Percentiles rank a stretch among this genome's conserved stretches.
Evolutionary conservation across 2,797 vertebrate species (phyloP).

Genomic region (Halcyon leucocephala): DNA sequence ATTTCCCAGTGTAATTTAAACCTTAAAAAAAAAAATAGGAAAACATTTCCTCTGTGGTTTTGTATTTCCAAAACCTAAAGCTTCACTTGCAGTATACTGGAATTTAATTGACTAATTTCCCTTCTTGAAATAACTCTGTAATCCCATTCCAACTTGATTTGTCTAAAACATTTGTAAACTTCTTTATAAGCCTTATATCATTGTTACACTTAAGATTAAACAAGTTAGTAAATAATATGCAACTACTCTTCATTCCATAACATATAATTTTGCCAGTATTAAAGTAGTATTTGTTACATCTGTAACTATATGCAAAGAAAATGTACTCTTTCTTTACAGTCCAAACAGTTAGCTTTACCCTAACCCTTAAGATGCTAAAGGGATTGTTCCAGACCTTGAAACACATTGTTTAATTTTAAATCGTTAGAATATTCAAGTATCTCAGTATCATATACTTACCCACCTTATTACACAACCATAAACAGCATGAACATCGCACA

Average conservation of each 20-base stretch:
- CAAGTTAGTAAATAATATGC: background rate
- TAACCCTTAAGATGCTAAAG: background rate
- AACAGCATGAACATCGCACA: background rate
- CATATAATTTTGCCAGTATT: background rate
- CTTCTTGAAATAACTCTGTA: background rate
- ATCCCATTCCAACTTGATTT: background rate
- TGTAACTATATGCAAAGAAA: background rate
- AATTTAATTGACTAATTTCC: background rate
- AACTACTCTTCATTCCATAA: background rate
- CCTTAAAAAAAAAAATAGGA: background rate
- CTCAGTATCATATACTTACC: background rate
- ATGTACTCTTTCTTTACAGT: background rate
- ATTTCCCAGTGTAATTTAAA: background rate
- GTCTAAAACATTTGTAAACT: background rate
- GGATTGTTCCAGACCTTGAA: background rate
- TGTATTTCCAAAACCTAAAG: background rate
- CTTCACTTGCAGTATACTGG: background rate
- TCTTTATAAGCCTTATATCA: background rate
- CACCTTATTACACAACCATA: background rate
- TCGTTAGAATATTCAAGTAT: background rate
- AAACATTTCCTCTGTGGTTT: too few species aligned
- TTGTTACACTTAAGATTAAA: background rate
- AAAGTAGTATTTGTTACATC: background rate
- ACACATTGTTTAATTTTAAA: background rate
- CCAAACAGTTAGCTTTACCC: background rate